A percentile compares a stretch with the other conserved stretches of the same genome.
phyloP scores from a whole-genome alignment of 2,888 invertebrate species.

The Tetrapedia diversipes region DNA sequence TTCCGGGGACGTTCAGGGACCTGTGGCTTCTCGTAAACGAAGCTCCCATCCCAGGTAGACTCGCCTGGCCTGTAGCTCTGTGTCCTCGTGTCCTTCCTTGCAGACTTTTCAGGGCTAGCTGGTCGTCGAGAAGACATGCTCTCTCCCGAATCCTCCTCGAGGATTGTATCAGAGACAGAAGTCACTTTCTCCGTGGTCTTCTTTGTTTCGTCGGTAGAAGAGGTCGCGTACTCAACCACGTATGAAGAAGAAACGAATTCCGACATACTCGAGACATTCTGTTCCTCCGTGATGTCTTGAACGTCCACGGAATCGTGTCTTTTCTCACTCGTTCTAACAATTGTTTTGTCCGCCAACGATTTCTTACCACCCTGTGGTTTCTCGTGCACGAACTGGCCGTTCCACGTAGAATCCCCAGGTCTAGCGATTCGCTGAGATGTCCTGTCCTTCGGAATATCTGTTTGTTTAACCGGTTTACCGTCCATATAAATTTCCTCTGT shows the following conservation, averaged over 20 bases:
- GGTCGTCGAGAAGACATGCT: neutral
- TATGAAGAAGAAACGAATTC: slow-evolving; percentile 87
- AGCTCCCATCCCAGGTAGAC: slow-evolving; percentile 85
- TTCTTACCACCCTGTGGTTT: slow-evolving; percentile 66
- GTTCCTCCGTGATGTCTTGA: slow-evolving; percentile 82
- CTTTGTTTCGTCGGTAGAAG: slow-evolving; percentile 68
- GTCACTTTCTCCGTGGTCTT: slow-evolving; percentile 72
- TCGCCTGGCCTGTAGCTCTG: slow-evolving; percentile 74
- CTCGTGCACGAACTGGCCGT: slow-evolving; percentile 83
- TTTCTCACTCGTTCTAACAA: slow-evolving; percentile 68
- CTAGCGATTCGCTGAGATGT: slow-evolving; percentile 71
- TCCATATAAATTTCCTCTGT: slow-evolving; percentile 49
- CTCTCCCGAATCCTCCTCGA: slow-evolving; percentile 71
- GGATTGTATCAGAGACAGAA: slow-evolving; percentile 74
- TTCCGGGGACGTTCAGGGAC: slow-evolving; percentile 45
- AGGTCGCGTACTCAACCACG: slow-evolving; percentile 84
- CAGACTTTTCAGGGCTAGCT: slow-evolving; percentile 24
- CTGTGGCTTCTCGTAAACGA: slow-evolving; percentile 83
- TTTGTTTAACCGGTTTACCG: slow-evolving; percentile 21
- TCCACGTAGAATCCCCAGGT: slow-evolving; percentile 82
- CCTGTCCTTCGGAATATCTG: slow-evolving; percentile 11
- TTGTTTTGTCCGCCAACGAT: slow-evolving; percentile 61
- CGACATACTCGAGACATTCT: slow-evolving; percentile 84
- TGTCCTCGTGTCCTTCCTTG: slow-evolving; percentile 18
- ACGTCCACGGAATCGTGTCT: slow-evolving; percentile 76